Evolutionary conservation across 2,113 vertebrate species (phyloP), one percentile per base, ranked within the genome.

Genomic region (Cavia aperea): DNA sequence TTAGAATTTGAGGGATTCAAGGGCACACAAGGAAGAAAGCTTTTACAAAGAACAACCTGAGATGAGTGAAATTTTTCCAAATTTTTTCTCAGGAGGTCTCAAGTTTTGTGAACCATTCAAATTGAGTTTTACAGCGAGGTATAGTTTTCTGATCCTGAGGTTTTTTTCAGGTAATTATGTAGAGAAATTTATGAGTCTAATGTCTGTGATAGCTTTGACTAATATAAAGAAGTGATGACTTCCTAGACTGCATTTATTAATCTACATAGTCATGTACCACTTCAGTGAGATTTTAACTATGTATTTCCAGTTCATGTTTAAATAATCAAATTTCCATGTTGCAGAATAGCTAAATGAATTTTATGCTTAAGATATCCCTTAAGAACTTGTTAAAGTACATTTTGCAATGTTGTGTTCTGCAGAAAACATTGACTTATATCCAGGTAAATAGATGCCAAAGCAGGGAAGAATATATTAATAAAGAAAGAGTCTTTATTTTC

Each of bases 361-460:
- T 90, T 77, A 81, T 93, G 81, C n/a, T 92, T 94, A 84, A 86
- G 56, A 39, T 81, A 95, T 91, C 46, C 49, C 62, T 92, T 65
- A 95, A 96, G 84, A 96, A 91, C 43, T 93, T 95, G 66, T 91
- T 92, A 92, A 93, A 89, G 65, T 75, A 78, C n/a, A 83, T 84
- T 95, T 94, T 96, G 92, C 14, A 90, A 51, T 86, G 63, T 82
- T 90, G 73, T 85, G 26, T 78, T 91, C 81, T 78, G 12, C 21
- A 94, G 81, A 88, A 92, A 93, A 51, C 81, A 65, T 87, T 95
- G 81, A 92, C 72, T 94, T 68, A 92, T 77, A 62, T 91, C 54
- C 49, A 84, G 86, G 51, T 88, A 96, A 95, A 93, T 79, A 93
- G 81, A 86, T 77, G 75, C 11, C 51, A 96, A 93, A 81, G 56